A percentile compares a stretch with the other conserved stretches of the same genome.
These are phyloP conservation scores for Leuciscus idus DNA, from an alignment of 2,113 vertebrate genomes.

Conservation along the genomic window DNA sequence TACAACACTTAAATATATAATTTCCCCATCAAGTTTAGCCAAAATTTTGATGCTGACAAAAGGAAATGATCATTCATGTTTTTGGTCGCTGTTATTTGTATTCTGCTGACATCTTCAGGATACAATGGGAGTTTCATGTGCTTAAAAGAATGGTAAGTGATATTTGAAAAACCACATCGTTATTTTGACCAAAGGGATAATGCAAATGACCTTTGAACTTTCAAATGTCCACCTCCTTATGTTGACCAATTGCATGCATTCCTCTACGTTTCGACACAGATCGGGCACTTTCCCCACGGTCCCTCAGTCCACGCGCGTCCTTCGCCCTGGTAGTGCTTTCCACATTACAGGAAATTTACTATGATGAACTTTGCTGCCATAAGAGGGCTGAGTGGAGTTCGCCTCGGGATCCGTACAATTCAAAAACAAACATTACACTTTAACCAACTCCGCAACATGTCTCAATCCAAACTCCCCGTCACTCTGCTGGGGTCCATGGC, in stretches of 20 bases:
- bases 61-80: neutral
- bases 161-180: neutral
- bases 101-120: constrained; percentile 57
- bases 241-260: constrained; percentile 19
- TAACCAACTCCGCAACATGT: constrained; percentile 65
- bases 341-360: constrained; percentile 32
- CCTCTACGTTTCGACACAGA: neutral
- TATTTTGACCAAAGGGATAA: neutral
- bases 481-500: constrained; percentile 88
- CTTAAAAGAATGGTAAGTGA: neutral
- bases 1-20: too few relatives aligned
- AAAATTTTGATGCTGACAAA: neutral
- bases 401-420: neutral
- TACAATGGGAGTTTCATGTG: constrained; percentile 17
- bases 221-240: neutral
- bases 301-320: constrained; percentile 58
- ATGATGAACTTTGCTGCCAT: constrained; percentile 59
- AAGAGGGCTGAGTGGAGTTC: constrained; percentile 28
- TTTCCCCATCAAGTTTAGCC: neutral
- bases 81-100: neutral
- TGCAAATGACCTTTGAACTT: constrained; percentile 52
- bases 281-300: constrained; percentile 61
- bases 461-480: constrained; percentile 61
- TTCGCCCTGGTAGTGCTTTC: constrained; percentile 48
- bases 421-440: neutral